A percentile compares a stretch with the other conserved stretches of the same genome.
Evolutionary conservation across 2,113 vertebrate species (phyloP).

Genomic region (Stomatorhinus ivindoensis): DNA sequence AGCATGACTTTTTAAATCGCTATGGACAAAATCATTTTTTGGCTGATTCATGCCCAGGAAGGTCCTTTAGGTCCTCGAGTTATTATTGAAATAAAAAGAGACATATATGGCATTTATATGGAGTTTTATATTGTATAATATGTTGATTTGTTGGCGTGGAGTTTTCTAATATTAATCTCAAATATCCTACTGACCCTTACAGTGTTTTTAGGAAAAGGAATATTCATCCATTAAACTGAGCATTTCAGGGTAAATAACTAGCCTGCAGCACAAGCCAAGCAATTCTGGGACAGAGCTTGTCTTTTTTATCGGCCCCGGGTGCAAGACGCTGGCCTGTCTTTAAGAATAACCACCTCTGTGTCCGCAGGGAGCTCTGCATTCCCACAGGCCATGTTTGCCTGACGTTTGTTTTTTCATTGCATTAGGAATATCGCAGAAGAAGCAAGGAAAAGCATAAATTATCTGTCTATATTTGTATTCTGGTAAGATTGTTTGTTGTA

Average conservation of each 20-base stretch:
- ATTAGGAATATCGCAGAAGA: background rate
- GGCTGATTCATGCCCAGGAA: background rate
- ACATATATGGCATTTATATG: background rate
- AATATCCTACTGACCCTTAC: background rate
- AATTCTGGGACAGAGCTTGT: background rate
- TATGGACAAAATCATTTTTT: background rate
- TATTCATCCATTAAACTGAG: background rate
- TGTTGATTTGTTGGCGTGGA: background rate
- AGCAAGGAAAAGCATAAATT: background rate
- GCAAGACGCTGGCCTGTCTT: background rate
- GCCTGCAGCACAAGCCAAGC: background rate
- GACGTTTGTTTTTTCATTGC: background rate
- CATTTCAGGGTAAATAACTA: background rate
- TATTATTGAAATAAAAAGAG: background rate
- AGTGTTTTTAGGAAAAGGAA: background rate
- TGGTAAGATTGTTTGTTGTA: background rate
- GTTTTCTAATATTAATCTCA: background rate
- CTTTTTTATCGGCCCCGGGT: background rate
- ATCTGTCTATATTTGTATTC: conserved; percentile 6
- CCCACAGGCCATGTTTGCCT: background rate
- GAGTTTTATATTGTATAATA: background rate
- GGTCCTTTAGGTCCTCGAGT: background rate
- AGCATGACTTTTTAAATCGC: background rate
- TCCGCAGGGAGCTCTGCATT: background rate
- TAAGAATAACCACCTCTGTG: background rate